phyloP scores from a whole-genome alignment of 2,888 invertebrate genomes.

The Lycophotia porphyrea region DNA sequence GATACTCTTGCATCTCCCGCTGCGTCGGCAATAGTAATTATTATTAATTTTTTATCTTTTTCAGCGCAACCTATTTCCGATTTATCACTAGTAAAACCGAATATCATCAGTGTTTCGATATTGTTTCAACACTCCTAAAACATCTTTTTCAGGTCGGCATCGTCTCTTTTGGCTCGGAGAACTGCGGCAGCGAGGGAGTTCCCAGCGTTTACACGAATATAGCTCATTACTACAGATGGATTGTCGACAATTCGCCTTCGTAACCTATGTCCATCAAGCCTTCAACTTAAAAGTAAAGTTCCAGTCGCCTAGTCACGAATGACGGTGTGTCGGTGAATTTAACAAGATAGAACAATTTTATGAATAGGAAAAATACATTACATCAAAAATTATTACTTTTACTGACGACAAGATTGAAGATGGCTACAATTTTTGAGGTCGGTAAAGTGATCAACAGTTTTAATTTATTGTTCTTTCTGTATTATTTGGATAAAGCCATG shows the following conservation, averaged over 20 bases:
- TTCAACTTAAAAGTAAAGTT: not conserved
- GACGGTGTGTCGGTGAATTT: constrained; percentile 11
- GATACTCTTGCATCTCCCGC: not conserved
- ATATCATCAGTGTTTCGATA: not conserved
- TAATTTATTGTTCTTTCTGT: not conserved
- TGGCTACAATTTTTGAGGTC: not conserved
- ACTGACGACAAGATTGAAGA: not conserved
- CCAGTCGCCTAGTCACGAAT: constrained; percentile 54
- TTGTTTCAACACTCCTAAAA: not conserved
- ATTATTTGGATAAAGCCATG: constrained; percentile 26
- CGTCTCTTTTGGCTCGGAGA: constrained; percentile 95
- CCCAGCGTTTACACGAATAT: constrained; percentile 95
- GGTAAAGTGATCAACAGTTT: not conserved
- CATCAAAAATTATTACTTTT: not conserved
- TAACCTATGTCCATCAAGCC: constrained; percentile 41
- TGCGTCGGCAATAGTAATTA: not conserved
- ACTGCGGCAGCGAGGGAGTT: constrained; percentile 93
- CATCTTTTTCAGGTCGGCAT: constrained; percentile 91
- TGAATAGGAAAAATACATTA: not conserved
- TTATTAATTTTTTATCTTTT: not conserved
- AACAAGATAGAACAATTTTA: constrained; percentile 21
- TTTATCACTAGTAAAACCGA: not conserved
- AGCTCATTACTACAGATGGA: constrained; percentile 94
- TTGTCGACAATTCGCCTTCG: constrained; percentile 90
- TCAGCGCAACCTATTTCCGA: not conserved